phyloP scores from a whole-genome alignment of 2,113 vertebrate species.

The Hoplias malabaricus region DNA sequence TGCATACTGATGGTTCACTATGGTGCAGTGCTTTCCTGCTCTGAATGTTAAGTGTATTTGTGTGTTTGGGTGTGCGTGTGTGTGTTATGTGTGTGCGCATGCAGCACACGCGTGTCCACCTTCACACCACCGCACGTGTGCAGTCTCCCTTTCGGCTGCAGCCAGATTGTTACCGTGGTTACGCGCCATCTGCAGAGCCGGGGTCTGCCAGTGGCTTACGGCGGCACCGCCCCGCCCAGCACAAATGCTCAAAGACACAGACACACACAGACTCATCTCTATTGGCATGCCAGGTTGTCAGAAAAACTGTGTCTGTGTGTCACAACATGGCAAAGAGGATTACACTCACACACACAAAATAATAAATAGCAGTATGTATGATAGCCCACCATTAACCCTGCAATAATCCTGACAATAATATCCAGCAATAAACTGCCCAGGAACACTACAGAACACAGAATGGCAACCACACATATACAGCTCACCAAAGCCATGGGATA shows the following conservation, averaged over 20 bases:
- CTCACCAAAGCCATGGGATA: too few relatives aligned
- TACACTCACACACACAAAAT: constrained; percentile 22
- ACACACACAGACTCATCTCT: constrained; percentile 5
- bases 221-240: neutral
- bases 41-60: constrained; percentile 6
- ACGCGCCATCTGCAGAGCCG: constrained; percentile 24
- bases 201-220: constrained; percentile 15
- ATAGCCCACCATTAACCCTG: constrained; percentile 13
- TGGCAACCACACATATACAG: neutral
- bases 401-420: constrained; percentile 22
- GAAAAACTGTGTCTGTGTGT: constrained; percentile 41
- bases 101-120: constrained; percentile 7
- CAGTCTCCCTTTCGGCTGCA: neutral
- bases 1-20: neutral
- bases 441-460: neutral
- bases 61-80: constrained; percentile 14
- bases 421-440: neutral
- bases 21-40: constrained; percentile 11
- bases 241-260: neutral
- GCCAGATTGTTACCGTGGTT: constrained; percentile 39
- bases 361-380: neutral
- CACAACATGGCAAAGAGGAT: constrained; percentile 27
- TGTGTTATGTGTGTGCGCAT: constrained; percentile 1
- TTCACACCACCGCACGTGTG: constrained; percentile 2
- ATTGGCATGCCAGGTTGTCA: constrained; percentile 18